Base-by-base conservation (phyloP, 2,888 invertebrate species). In the Orgyia antiqua region DNA sequence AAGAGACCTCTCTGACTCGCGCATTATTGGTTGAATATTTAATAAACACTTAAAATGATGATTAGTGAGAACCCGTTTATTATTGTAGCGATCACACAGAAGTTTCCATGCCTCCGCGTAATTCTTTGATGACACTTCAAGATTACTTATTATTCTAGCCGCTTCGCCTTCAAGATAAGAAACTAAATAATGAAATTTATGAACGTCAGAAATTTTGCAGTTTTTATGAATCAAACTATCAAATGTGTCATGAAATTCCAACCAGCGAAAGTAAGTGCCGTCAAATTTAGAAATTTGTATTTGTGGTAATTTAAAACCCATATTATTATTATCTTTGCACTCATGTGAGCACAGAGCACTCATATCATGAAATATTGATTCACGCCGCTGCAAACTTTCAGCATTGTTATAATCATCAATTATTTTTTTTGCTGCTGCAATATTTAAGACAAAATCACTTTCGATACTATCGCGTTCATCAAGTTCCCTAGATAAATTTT, bases 221-320 rank as follows among this genome's bases (percentile, higher is more conserved):
- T 52, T 55, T 2, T 45, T 42, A 19, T 57, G 53, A n/a, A 51
- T 36, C 8, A 57, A 21, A 18, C 3, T 26, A 4, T 21, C 29
- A 27, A 38, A 49, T 0, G 45, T 47, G 12, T 53, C 51, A 2
- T 45, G 38, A 24, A 49, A 53, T 11, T 51, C 48, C 3, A 53
- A 29, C 46, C 50, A 51, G 2, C 39, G 41, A 18, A 49, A 47
- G 31, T 44, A 44, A 10, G 44, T 12, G 0, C 53, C 53, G 13
- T 51, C 42, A 40, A 50, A 53, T 25, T 44, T 48, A 0, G 42
- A 10, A 19, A 51, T 47, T 33, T 47, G 36, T 7, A 51, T 48
- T 23, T 42, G 37, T 6, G 45, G 50, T 13, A 26, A 19, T 2
- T 10, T 25, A 25, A 32, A 19, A 19, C 19, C n/a, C n/a, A n/a